These are phyloP conservation scores for Lamellibrachia satsuma DNA, from an alignment of 2,888 invertebrate species.

Conservation along the genomic window DNA sequence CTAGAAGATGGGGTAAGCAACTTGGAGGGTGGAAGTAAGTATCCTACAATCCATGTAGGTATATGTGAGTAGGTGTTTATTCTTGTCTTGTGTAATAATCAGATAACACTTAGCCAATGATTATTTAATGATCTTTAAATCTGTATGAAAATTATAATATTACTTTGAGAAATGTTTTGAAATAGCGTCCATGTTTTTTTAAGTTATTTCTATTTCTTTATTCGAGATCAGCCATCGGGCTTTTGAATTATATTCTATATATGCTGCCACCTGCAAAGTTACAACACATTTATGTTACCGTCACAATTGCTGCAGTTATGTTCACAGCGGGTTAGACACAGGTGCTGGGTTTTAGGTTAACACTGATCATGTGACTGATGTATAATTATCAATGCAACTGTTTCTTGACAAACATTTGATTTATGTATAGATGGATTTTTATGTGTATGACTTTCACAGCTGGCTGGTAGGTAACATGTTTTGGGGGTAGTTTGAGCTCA, in stretches of 20 bases:
- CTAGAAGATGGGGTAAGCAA: not conserved
- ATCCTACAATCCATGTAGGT: not conserved
- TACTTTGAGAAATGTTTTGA: not conserved
- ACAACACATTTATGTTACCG: not conserved
- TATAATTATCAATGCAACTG: too few species aligned
- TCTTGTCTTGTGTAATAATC: not conserved
- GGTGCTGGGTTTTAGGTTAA: not conserved
- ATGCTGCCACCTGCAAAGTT: not conserved
- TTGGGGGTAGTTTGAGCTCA: not conserved
- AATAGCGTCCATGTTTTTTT: not conserved
- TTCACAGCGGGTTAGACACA: not conserved
- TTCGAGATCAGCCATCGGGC: not conserved
- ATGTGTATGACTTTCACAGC: not conserved
- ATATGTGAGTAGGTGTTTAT: not conserved
- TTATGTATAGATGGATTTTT: not conserved
- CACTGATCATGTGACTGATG: not conserved
- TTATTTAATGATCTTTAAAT: not conserved
- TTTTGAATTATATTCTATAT: not conserved
- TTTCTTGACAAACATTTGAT: too few species aligned
- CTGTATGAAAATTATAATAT: not conserved
- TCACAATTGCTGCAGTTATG: not conserved
- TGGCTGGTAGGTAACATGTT: not conserved
- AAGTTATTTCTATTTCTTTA: not conserved
- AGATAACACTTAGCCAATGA: too few species aligned
- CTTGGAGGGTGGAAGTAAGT: not conserved